Conservation (phyloP, 2,113 vertebrate genomes). For the Tapirus terrestris region DNA sequence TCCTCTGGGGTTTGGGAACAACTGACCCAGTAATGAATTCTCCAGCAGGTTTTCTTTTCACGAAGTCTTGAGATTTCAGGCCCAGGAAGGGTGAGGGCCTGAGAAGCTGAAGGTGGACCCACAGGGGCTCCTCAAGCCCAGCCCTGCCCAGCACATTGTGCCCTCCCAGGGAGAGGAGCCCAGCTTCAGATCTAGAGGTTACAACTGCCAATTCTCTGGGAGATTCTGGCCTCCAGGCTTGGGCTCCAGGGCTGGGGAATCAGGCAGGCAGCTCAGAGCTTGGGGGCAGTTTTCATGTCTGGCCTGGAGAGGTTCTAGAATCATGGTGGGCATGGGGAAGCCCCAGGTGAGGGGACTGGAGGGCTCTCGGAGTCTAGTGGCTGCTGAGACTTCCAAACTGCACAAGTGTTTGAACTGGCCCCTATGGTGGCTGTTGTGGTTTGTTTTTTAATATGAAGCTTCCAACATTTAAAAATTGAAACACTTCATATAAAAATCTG, state of each 20-base stretch:
- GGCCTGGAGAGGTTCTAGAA: background rate
- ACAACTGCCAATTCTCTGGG: fast-evolving
- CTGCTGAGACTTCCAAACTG: background rate
- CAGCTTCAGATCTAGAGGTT: no score
- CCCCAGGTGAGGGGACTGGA: fast-evolving
- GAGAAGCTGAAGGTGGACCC: background rate
- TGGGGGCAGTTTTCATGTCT: fast-evolving
- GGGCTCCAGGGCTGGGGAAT: no score
- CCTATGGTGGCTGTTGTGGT: background rate
- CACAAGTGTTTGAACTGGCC: background rate
- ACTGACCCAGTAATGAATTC: no score
- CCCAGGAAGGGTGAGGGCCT: background rate
- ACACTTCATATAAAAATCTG: background rate
- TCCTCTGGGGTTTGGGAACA: background rate
- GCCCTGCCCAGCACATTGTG: fast-evolving
- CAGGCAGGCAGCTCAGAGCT: background rate
- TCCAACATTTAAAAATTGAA: background rate
- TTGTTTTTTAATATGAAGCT: background rate
- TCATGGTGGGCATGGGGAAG: background rate
- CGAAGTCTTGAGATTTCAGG: background rate
- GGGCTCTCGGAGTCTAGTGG: fast-evolving
- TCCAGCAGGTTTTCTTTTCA: background rate
- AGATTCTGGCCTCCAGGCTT: background rate
- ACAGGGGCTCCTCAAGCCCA: no score
- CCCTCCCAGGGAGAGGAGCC: background rate